Evolutionary conservation across 2,113 vertebrate genomes (phyloP), one percentile per base, ranked within the genome.

Genomic region (Colossoma macropomum): DNA sequence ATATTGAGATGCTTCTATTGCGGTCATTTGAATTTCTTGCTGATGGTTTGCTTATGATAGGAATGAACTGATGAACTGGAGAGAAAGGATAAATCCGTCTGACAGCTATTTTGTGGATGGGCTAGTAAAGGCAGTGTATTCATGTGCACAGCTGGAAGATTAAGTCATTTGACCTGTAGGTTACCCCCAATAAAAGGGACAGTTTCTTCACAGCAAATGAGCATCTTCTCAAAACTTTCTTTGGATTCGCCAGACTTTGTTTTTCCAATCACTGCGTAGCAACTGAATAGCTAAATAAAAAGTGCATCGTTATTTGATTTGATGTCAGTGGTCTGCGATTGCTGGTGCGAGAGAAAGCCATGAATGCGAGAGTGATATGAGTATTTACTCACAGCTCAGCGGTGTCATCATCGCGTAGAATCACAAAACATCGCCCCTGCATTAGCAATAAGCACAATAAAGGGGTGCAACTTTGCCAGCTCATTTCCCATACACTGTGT

Each of bases 391-490:
- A 70, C 30, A 75, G 45, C 80, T 75, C 69, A 84, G 75, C 60
- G 38, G 71, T 74, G 68, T 84, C 82, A 60, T 80, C 38, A 19
- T 75, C 28, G 65, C 32, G 59, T 13, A 10, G 75, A 65, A 70
- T 50, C 81, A 82, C 73, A 59, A 74, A 76, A 68, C 34, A 65
- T 59, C 27, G 73, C 72, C 50, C 66, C 32, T 69, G 63, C 25
- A 76, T 82, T 76, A 76, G 63, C 73, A 76, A 76, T 80, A 72
- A 52, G 56, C 76, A n/a, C 69, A 84, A 80, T 80, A 71, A 80
- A 66, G 52, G 34, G 63, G 66, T 52, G 79, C 65, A 38, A 63
- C 45, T 77, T 72, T 86, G 81, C 77, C 73, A 84, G 17, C 81
- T 83, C 80, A 76, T 76, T 82, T 45, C 80, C 63, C 19, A 81